phyloP scores from a whole-genome alignment of 2,888 invertebrate genomes.

The Poecilus cupreus region DNA sequence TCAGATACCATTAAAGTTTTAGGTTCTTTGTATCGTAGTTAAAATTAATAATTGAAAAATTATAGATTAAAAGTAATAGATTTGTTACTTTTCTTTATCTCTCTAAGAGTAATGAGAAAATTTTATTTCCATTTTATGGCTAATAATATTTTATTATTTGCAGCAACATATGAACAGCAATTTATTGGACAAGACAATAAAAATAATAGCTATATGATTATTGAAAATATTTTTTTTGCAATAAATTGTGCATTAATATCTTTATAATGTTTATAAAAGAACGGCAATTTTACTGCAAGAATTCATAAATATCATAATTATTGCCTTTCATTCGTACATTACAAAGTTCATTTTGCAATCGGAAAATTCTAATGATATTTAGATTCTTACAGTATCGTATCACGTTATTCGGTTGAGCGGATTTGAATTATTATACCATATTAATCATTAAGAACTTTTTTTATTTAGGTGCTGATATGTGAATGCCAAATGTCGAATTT shows the following conservation, averaged over 20 bases:
- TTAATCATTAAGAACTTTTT: conserved; percentile 1
- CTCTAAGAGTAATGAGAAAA: neutral
- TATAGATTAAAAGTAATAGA: no score
- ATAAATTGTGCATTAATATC: conserved; percentile 25
- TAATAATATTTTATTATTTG: neutral
- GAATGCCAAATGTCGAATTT: conserved; percentile 17
- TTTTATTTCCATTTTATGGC: neutral
- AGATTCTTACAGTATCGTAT: neutral
- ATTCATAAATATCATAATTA: conserved; percentile 21
- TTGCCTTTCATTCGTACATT: conserved; percentile 7
- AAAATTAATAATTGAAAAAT: no score
- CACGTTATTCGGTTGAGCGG: conserved; percentile 27
- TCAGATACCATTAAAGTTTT: no score
- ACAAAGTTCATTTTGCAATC: neutral
- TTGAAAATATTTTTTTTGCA: neutral
- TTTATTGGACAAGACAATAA: neutral
- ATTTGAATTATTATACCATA: conserved; percentile 9
- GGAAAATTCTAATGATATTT: neutral
- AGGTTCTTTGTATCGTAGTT: no score
- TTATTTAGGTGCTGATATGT: neutral
- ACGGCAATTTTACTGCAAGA: conserved; percentile 9
- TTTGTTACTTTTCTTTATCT: no score
- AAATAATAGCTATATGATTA: neutral
- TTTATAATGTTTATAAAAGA: conserved; percentile 24
- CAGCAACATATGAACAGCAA: neutral